A percentile compares a stretch with the other conserved stretches of the same genome.
These are phyloP conservation scores for Spodoptera exigua DNA, from an alignment of 2,888 invertebrate species.

Conservation along the genomic window DNA sequence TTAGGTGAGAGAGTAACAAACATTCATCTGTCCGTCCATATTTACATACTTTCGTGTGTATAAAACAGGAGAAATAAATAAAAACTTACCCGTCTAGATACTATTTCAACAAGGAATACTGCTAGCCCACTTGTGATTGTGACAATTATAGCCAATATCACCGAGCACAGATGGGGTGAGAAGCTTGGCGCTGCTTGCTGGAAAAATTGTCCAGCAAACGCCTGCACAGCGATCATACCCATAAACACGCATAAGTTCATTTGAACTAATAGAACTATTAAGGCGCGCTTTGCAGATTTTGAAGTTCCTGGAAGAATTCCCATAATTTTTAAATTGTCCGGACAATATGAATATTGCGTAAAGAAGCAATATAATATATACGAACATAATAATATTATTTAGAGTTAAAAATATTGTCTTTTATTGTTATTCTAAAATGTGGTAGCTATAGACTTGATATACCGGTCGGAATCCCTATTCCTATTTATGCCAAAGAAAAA, in stretches of 20 bases:
- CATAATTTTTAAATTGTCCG: background rate
- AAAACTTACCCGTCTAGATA: slow-evolving; percentile 83
- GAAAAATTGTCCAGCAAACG: slow-evolving; percentile 82
- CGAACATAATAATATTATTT: too few relatives aligned
- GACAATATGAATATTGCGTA: too few relatives aligned
- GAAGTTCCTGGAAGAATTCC: slow-evolving; percentile 63
- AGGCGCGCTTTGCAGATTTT: slow-evolving; percentile 74
- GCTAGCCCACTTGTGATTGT: slow-evolving; percentile 76
- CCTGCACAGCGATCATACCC: slow-evolving; percentile 68
- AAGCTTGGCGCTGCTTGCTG: slow-evolving; percentile 78
- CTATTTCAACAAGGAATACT: slow-evolving; percentile 80
- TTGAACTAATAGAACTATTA: slow-evolving; percentile 44
- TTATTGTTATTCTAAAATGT: too few relatives aligned
- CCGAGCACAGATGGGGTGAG: slow-evolving; percentile 82
- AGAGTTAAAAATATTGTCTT: too few relatives aligned
- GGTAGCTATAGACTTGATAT: too few relatives aligned
- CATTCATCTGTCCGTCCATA: too few relatives aligned
- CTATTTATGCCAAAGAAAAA: too few relatives aligned
- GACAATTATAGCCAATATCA: slow-evolving; percentile 87
- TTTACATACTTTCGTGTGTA: too few relatives aligned
- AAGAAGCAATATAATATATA: too few relatives aligned
- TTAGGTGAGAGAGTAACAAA: too few relatives aligned
- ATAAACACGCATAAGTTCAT: slow-evolving; percentile 59
- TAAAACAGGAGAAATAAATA: too few relatives aligned
- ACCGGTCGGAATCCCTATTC: too few relatives aligned